A percentile compares a stretch with the other conserved stretches of the same genome.
Evolutionary conservation across 2,113 vertebrate species (phyloP).

Genomic region (Nannobrachium achirus): DNA sequence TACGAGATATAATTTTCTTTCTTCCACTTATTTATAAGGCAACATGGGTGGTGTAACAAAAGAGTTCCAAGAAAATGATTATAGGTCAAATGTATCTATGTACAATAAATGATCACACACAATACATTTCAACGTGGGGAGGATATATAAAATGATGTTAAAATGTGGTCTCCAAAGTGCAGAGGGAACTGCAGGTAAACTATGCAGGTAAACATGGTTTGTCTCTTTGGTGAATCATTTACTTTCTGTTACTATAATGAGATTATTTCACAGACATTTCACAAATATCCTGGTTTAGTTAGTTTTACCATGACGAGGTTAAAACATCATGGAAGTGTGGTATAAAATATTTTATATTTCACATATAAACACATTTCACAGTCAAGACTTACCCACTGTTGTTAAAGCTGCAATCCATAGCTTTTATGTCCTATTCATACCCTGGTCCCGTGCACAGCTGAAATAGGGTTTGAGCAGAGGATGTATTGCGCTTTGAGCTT

Average conservation of each 20-base stretch:
- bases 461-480: too few species aligned
- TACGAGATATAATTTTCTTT: slow-evolving; percentile 44
- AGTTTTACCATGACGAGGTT: neutral
- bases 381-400: neutral
- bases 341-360: slow-evolving; percentile 46
- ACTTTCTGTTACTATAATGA: slow-evolving; percentile 1
- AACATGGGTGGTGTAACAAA: slow-evolving; percentile 58
- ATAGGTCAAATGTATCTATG: slow-evolving; percentile 22
- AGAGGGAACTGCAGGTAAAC: slow-evolving; percentile 44
- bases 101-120: slow-evolving; percentile 34
- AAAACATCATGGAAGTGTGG: neutral
- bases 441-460: too few species aligned
- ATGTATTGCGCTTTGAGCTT: too few species aligned
- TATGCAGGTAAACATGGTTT: slow-evolving; percentile 46
- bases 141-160: slow-evolving; percentile 34
- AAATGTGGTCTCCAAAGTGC: slow-evolving; percentile 35
- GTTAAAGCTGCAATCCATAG: too few species aligned
- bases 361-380: slow-evolving; percentile 28
- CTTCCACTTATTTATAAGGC: slow-evolving; percentile 66
- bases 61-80: slow-evolving; percentile 17
- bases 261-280: slow-evolving; percentile 26
- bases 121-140: slow-evolving; percentile 36
- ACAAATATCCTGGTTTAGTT: neutral
- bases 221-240: slow-evolving; percentile 62
- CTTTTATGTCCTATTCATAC: too few species aligned